Evolutionary conservation across 2,888 invertebrate species (phyloP).

Genomic region (Osmoderma eremita): DNA sequence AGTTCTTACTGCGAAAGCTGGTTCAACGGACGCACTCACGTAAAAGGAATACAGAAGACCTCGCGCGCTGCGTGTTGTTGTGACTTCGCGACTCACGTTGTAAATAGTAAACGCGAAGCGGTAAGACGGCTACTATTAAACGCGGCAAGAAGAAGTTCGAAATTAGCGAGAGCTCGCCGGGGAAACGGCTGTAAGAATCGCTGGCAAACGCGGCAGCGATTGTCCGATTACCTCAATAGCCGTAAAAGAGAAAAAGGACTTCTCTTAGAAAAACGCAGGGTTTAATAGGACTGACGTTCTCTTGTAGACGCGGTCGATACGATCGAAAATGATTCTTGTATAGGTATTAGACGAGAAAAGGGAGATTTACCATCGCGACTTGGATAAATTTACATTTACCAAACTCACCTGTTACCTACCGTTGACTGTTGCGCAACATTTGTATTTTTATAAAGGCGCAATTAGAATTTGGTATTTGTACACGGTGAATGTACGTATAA

Average conservation of each 20-base stretch:
- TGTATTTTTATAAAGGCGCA: conserved; percentile 4
- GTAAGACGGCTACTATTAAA: conserved; percentile 28
- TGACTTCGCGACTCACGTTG: conserved; percentile 15
- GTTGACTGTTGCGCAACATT: conserved; percentile 4
- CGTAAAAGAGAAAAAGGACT: neutral
- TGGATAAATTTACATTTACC: conserved; percentile 17
- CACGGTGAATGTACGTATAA: neutral
- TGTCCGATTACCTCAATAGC: neutral
- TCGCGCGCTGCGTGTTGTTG: conserved; percentile 10
- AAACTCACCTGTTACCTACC: conserved; percentile 12
- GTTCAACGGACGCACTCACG: conserved; percentile 34
- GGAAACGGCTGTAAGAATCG: conserved; percentile 15
- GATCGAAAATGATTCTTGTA: neutral
- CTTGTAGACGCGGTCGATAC: neutral
- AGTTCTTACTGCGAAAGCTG: neutral
- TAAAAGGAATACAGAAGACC: conserved; percentile 20
- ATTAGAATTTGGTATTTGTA: conserved; percentile 1
- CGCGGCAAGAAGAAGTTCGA: conserved; percentile 20
- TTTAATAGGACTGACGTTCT: too few species aligned
- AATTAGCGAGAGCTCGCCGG: conserved; percentile 12
- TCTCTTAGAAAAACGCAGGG: neutral
- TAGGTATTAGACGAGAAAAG: neutral
- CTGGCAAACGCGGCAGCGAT: neutral
- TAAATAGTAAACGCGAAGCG: conserved; percentile 30
- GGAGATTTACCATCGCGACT: neutral